Evolutionary conservation across 2,797 vertebrate genomes (phyloP), one percentile per base, ranked within the genome.

Genomic region (Falco peregrinus): DNA sequence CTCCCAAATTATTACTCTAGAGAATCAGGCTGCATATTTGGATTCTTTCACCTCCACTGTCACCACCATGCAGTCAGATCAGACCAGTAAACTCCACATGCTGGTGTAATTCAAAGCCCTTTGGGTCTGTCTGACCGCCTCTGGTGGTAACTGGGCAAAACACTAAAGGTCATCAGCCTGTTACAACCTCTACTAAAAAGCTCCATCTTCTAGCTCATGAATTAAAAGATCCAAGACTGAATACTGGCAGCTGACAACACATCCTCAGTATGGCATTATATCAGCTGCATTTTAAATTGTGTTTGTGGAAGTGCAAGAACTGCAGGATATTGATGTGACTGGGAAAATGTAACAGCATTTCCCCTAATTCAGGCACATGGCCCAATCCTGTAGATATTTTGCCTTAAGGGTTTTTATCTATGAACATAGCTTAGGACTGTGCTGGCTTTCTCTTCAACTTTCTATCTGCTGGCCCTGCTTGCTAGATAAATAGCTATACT

Each of bases 401-500:
- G 47, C 93, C 93, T 95, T 84, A 47, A 86, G 92, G 89, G 35
- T 35, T 96, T 95, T 95, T 92, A 92, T 95, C 87, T 86, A 81
- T 89, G 69, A 48, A 88, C 84, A 87, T 70, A 81, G 75, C 67
- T 94, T 84, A 95, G 82, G 73, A 91, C 83, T 92, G 51, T 60
- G 90, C 91, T 95, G 90, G 93, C 93, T 69, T 87, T 60, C 89
- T 88, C 80, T 93, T 90, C 90, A 90, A 87, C 94, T 92, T 96
- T 50, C 95, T 96, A 86, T 92, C 94, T 92, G 59, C 92, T 88
- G 82, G 93, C 84, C 35, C 57, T 81, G 84, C 93, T 93, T 88
- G 79, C 94, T 93, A 96, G 96, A 97, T 93, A 96, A 95, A 97
- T 93, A 94, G 92, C 94, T 92, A 28, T 60, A 84, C 85, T 92